Evolutionary conservation across 2,888 invertebrate species (phyloP).

Genomic region (Melipona bicolor): DNA sequence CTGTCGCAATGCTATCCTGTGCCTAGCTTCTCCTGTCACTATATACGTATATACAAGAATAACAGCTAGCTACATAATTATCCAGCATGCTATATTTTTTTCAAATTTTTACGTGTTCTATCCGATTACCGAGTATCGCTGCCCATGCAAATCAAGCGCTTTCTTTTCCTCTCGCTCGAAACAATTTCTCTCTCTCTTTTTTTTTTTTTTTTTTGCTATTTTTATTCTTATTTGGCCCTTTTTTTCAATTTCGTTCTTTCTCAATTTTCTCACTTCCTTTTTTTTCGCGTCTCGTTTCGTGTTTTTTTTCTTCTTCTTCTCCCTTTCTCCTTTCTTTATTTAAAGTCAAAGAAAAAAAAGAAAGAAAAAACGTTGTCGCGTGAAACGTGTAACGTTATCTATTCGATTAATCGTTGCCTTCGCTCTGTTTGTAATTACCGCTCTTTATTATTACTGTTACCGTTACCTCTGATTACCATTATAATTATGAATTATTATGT

Average conservation of each 20-base stretch:
- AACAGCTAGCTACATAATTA: conserved; percentile 84
- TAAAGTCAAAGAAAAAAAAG: not conserved
- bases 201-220: not conserved
- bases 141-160: conserved; percentile 45
- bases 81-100: conserved; percentile 81
- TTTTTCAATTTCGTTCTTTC: conserved; percentile 1
- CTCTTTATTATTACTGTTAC: conserved; percentile 40
- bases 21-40: conserved; percentile 85
- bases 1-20: conserved; percentile 83
- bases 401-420: conserved; percentile 44
- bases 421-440: conserved; percentile 46
- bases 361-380: conserved; percentile 32
- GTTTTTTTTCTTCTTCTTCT: not conserved
- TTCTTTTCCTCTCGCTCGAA: conserved; percentile 17
- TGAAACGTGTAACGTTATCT: conserved; percentile 35
- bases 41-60: conserved; percentile 78
- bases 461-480: conserved; percentile 15
- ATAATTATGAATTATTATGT: conserved; percentile 35
- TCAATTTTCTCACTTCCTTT: not conserved
- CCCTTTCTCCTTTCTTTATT: not conserved
- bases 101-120: conserved; percentile 63
- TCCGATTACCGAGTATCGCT: conserved; percentile 56
- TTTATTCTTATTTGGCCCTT: not conserved
- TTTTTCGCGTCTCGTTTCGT: not conserved
- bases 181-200: not conserved